Conservation (phyloP, 2,888 invertebrate genomes). For the Drosophila formosana region DNA sequence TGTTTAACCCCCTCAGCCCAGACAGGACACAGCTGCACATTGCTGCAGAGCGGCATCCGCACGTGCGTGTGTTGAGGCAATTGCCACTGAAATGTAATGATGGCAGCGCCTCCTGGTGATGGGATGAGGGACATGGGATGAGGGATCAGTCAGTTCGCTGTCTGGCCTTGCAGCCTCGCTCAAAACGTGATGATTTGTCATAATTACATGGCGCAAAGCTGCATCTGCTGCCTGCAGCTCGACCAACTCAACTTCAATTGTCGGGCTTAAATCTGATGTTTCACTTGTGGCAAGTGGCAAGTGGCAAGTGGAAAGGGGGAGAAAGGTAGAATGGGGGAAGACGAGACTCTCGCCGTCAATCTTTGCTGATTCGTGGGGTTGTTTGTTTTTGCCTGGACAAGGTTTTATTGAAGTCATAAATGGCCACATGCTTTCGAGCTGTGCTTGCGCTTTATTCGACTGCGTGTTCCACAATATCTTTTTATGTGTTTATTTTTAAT, state of each 20-base stretch:
- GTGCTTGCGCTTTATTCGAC: conserved; percentile 36
- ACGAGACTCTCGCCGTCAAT: background rate
- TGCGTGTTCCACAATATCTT: conserved; percentile 64
- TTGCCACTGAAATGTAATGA: conserved; percentile 34
- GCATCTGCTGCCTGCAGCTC: conserved; percentile 4
- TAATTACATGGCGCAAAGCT: conserved; percentile 61
- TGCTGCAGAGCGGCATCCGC: conserved; percentile 39
- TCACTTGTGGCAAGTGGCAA: conserved; percentile 16
- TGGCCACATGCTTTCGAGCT: conserved; percentile 20
- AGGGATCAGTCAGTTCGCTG: conserved; percentile 20
- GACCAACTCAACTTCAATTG: conserved; percentile 19
- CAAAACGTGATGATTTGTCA: conserved; percentile 75
- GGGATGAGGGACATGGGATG: background rate
- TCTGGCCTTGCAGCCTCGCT: conserved; percentile 62
- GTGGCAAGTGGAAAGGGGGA: conserved; percentile 1
- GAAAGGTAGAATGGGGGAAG: background rate
- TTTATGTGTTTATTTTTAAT: conserved; percentile 78
- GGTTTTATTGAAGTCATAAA: conserved; percentile 41
- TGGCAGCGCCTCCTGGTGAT: conserved; percentile 4
- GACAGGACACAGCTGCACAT: conserved; percentile 10
- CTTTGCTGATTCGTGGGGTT: background rate
- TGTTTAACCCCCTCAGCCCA: conserved; percentile 8
- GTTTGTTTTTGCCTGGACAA: conserved; percentile 7
- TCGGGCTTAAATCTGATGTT: conserved; percentile 20
- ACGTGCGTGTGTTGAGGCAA: conserved; percentile 60